Percentiles rank a stretch among this genome's conserved stretches.
phyloP scores from a whole-genome alignment of 1,140 invertebrate genomes.

The Anoplophora glabripennis region DNA sequence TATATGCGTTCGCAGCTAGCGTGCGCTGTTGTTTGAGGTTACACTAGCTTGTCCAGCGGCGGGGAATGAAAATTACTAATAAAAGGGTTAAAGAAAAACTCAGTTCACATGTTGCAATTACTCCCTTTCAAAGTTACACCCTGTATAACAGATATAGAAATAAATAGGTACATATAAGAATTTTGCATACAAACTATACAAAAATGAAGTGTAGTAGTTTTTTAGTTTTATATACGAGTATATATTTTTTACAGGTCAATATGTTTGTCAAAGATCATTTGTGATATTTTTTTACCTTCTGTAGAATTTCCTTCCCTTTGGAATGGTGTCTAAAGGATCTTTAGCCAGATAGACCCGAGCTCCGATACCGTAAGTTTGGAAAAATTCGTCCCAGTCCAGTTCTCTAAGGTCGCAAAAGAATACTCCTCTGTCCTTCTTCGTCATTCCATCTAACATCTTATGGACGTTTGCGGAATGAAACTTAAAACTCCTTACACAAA shows the following conservation, averaged over 20 bases:
- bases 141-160: neutral
- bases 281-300: conserved; percentile 52
- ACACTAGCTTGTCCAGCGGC: too few relatives aligned
- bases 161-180: neutral
- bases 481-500: conserved; percentile 67
- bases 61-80: too few relatives aligned
- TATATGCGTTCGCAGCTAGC: too few relatives aligned
- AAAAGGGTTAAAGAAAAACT: too few relatives aligned
- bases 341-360: conserved; percentile 68
- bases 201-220: neutral
- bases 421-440: conserved; percentile 56
- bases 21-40: too few relatives aligned
- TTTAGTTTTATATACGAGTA: neutral
- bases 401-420: conserved; percentile 68
- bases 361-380: conserved; percentile 63
- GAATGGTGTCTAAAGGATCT: conserved; percentile 64
- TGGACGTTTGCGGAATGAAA: conserved; percentile 66
- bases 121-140: neutral
- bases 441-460: conserved; percentile 56
- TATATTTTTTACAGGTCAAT: neutral
- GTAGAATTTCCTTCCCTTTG: conserved; percentile 57
- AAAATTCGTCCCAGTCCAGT: conserved; percentile 68
- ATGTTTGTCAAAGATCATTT: neutral
- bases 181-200: neutral
- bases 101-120: too few relatives aligned